Base-by-base conservation (phyloP, 2,113 vertebrate genomes). In the Tylochromis polylepis region DNA sequence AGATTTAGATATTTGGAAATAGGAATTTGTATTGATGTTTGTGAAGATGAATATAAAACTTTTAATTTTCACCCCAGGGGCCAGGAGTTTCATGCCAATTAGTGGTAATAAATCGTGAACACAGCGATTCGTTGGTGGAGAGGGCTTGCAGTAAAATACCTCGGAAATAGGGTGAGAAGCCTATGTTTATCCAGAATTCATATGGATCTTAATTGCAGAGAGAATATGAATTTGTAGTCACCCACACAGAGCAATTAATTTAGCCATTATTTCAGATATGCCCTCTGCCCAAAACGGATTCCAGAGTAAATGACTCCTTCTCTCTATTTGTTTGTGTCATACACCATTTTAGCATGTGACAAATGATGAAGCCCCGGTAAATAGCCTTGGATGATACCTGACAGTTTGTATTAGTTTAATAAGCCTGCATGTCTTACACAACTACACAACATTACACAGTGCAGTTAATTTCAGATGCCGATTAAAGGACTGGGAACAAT, bases 321-420 rank as follows among this genome's bases (percentile, higher is more conserved):
- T 20, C 70, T 70, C 62, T 62, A 57, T 90, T 79, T 57, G 65
- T 77, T 84, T 85, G 49, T 88, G 84, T 87, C 67, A 81, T 24
- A 14, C 27, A 77, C 70, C 3, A 0, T 77, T 88, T 82, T 16
- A 67, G 57, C 22, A 5, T 27, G 29, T 80, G 43, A 56, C 56
- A 86, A 79, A 81, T 67, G 78, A 87, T 18, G 82, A 38, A 62
- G 72, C 46, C 24, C 5, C 36, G 20, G 84, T 57, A 60, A 77
- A 56, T 6, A 81, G 38, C 53, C 83, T 56, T 31, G 72, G 38
- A 83, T 72, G 81, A 79, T 53, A 85, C 78, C 86, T 81, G 83
- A 81, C 86, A 72, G 41, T 65, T 82, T 81, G 24, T 38, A 67
- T 88, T 85, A 57, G 38, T 70, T 60, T 82, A 31, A 84, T 43